Evolutionary conservation across 2,888 invertebrate genomes (phyloP).

Genomic region (Ischnus inquisitorius): DNA sequence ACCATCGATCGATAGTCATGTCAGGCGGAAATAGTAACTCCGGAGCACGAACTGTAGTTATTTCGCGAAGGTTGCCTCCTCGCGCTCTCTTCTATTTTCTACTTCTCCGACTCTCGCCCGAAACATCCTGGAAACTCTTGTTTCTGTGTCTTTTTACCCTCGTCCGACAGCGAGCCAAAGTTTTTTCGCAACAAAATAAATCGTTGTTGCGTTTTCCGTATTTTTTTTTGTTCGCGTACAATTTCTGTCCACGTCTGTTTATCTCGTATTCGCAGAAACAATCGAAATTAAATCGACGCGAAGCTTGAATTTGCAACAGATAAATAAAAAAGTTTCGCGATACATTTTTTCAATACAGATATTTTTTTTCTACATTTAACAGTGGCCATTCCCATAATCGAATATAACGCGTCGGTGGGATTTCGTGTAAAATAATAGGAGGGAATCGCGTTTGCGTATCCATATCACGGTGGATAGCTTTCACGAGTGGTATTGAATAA

Average conservation of each 20-base stretch:
- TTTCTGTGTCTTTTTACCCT: not conserved
- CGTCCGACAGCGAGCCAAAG: not conserved
- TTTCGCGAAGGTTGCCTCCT: slow-evolving; percentile 47
- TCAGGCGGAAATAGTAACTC: slow-evolving; percentile 69
- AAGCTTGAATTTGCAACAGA: too few relatives aligned
- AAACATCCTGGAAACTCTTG: slow-evolving; percentile 19
- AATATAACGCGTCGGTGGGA: not conserved
- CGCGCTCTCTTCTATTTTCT: slow-evolving; percentile 9
- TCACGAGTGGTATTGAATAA: slow-evolving; percentile 44
- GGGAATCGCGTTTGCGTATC: slow-evolving; percentile 26
- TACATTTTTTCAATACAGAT: not conserved
- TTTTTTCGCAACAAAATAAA: not conserved
- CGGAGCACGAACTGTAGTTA: slow-evolving; percentile 66
- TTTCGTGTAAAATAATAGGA: slow-evolving; percentile 29
- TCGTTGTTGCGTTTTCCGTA: too few relatives aligned
- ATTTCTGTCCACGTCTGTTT: too few relatives aligned
- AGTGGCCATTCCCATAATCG: slow-evolving; percentile 13
- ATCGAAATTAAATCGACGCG: not conserved
- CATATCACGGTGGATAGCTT: slow-evolving; percentile 39
- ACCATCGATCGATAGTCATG: slow-evolving; percentile 69
- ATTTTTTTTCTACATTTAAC: not conserved
- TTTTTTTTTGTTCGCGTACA: too few relatives aligned
- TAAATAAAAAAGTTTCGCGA: not conserved
- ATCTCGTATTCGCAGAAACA: not conserved
- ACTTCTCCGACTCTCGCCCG: slow-evolving; percentile 14